These are phyloP conservation scores for Rotaria macrura DNA, from an alignment of 2,888 invertebrate genomes.

Conservation along the genomic window DNA sequence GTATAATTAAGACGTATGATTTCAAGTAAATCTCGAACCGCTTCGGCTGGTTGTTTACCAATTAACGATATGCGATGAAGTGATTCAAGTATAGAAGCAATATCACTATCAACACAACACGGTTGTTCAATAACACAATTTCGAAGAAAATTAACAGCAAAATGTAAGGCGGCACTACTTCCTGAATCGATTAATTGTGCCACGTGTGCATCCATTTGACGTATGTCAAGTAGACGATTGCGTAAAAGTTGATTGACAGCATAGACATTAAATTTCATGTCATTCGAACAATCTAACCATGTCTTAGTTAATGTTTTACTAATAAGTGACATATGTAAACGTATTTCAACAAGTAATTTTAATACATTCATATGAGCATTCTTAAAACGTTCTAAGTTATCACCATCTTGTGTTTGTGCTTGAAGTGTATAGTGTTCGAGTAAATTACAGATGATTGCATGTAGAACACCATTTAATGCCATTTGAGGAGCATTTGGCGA, in stretches of 20 bases:
- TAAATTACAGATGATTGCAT: background rate
- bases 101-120: conserved; percentile 57
- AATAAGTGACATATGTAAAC: conserved; percentile 6
- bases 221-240: conserved; percentile 21
- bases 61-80: conserved; percentile 15
- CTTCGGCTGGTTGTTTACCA: conserved; percentile 20
- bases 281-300: conserved; percentile 30
- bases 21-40: conserved; percentile 13
- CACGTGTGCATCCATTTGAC: conserved; percentile 29
- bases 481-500: background rate
- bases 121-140: conserved; percentile 44
- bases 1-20: background rate
- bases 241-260: conserved; percentile 26
- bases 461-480: background rate
- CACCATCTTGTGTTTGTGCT: background rate
- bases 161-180: conserved; percentile 23
- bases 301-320: background rate
- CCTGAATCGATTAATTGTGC: conserved; percentile 29
- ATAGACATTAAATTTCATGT: conserved; percentile 30
- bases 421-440: background rate
- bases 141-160: conserved; percentile 25
- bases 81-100: background rate
- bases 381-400: background rate
- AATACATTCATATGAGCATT: conserved; percentile 15
- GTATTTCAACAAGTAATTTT: conserved; percentile 7